Base-by-base conservation (phyloP, 2,113 vertebrate species). In the Peromyscus californicus region DNA sequence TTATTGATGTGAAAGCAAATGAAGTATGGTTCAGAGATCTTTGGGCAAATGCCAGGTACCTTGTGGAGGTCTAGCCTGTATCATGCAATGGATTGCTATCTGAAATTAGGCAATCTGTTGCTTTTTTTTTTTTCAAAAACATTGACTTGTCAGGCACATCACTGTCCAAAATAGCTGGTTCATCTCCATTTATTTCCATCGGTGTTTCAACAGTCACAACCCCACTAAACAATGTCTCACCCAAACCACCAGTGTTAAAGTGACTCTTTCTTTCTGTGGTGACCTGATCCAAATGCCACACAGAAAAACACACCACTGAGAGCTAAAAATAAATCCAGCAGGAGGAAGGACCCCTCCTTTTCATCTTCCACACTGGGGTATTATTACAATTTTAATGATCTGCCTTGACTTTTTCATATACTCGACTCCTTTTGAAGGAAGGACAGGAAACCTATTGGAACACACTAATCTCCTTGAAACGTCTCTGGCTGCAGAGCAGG, bases 351-450 rank as follows among this genome's bases (percentile, higher is more conserved):
- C 36, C 87, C 80, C 80, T 93, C 85, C 84, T 91, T 98, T 94
- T 97, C 88, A 96, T 98, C 96, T 95, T 92, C 75, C 80, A 90
- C 95, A 82, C 75, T 93, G 92, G 88, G 45, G n/a, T 94, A 93
- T 96, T 93, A 96, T 84, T 92, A 95, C 95, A 97, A 96, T 97
- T 97, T 97, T 97, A 98, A 97, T 91, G 97, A 97, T 82, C 95
- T 97, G 88, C 95, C 94, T 95, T 92, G 45, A 94, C 94, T 83
- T 97, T 97, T 92, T 97, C 70, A 96, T 90, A 92, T 7, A 88
- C 80, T 92, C 45, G 19, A 54, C 79, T 97, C 90, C 90, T 91
- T 97, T 96, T 97, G 91, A 98, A 97, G 75, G 84, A 93, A 97
- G 65, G 36, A 92, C 92, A 93, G 76, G 90, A 96, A 93, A 92